Conservation (phyloP, 2,797 vertebrate genomes). For the Pseudopleuronectes americanus region DNA sequence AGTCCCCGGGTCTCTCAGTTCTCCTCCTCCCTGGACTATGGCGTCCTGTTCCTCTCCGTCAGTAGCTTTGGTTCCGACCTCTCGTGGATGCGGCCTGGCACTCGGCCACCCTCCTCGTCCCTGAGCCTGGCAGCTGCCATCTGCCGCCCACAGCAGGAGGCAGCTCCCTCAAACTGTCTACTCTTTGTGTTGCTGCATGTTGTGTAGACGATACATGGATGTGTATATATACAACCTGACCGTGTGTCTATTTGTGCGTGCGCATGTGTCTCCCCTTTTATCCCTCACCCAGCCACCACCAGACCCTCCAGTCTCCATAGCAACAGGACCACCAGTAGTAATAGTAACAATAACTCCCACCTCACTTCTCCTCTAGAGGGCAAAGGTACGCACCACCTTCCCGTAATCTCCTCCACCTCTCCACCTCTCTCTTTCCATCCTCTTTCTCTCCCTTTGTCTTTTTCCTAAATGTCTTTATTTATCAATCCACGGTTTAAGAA, state of each 20-base stretch:
- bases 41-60: conserved; percentile 2
- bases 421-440: not conserved
- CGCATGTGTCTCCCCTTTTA: conserved; percentile 49
- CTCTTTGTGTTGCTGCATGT: conserved; percentile 52
- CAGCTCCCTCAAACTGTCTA: conserved; percentile 68
- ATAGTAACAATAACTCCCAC: conserved; percentile 94
- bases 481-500: not conserved
- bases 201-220: conserved; percentile 44
- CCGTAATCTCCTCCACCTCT: conserved; percentile 6
- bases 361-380: conserved; percentile 90
- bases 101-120: conserved; percentile 76
- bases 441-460: conserved; percentile 7
- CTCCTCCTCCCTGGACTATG: not conserved
- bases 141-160: conserved; percentile 81
- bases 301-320: conserved; percentile 96
- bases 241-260: conserved; percentile 48
- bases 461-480: conserved; percentile 1
- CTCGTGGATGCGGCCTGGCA: conserved; percentile 75
- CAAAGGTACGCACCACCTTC: conserved; percentile 89
- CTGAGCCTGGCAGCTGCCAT: conserved; percentile 76
- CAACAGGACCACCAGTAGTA: conserved; percentile 95
- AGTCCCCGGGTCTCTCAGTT: too few relatives aligned
- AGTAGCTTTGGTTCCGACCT: conserved; percentile 74
- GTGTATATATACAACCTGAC: conserved; percentile 58
- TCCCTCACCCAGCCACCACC: conserved; percentile 86